A percentile compares a stretch with the other conserved stretches of the same genome.
Conservation (phyloP, 2,797 vertebrate species). For the Iguana delicatissima region DNA sequence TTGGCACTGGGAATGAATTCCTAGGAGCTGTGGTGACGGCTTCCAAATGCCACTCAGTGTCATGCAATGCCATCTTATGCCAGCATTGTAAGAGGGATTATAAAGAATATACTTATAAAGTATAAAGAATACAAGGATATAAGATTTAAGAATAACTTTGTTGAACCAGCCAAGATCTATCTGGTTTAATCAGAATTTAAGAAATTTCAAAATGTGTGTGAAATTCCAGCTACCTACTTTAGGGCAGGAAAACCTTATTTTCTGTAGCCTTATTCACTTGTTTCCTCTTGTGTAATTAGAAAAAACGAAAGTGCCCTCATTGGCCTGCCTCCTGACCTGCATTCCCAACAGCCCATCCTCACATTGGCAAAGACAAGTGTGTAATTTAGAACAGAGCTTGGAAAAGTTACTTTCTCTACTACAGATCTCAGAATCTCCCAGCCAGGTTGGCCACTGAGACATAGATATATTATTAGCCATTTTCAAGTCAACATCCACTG, state of each 20-base stretch:
- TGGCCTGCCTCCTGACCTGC: not conserved
- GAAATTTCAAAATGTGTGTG: not conserved
- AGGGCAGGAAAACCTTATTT: not conserved
- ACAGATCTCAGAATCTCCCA: too few species aligned
- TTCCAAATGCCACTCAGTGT: constrained; percentile 11
- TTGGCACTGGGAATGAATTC: not conserved
- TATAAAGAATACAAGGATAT: too few species aligned
- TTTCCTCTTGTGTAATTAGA: not conserved
- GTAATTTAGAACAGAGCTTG: too few species aligned
- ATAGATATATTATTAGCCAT: too few species aligned
- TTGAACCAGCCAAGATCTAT: not conserved
- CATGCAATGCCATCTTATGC: not conserved
- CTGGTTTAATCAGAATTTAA: too few species aligned
- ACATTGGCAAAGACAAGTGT: not conserved
- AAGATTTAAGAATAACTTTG: not conserved
- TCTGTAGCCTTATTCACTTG: not conserved
- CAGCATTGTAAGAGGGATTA: not conserved
- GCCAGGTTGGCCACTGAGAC: too few species aligned
- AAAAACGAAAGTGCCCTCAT: not conserved
- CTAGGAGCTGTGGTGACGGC: not conserved
- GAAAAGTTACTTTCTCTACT: too few species aligned
- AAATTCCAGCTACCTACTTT: not conserved
- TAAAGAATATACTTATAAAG: not conserved
- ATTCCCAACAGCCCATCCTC: not conserved
- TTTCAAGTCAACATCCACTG: too few species aligned